Base-by-base conservation (phyloP, 1,140 invertebrate genomes). In the Nymphalis io region DNA sequence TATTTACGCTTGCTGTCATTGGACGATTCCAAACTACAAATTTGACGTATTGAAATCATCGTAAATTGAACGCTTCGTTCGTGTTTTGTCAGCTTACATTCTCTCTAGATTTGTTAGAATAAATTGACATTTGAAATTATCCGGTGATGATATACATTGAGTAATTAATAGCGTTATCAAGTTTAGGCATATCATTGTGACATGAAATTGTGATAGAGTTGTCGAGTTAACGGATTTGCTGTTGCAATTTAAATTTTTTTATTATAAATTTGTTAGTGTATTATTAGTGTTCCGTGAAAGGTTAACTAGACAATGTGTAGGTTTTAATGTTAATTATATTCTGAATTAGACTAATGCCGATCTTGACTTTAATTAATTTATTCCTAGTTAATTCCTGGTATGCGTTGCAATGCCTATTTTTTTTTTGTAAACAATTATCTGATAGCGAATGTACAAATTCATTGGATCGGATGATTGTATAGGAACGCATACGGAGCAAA, bases 231-330 rank as follows among this genome's bases (percentile, higher is more conserved):
- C 1, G 27, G 38, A 12, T 42, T 63, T 63, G 61, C 44, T 64
- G 61, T 59, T 70, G 62, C 57, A 40, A 67, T 48, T 44, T 71
- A 40, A 27, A 59, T 74, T 74, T 20, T 60, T 58, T 73, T 69
- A 66, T 57, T 53, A 51, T 62, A 46, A 61, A 38, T 57, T 15
- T 73, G 23, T 63, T 68, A 61, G 42, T 33, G 20, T 51, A 67
- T 67, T 68, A 44, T 72, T 74, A 67, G 38, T 67, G 20, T 46
- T 20, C 44, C 57, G 51, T 55, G 18, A 57, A 63, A 66, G 20
- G 59, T 74, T 67, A 67, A 67, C 46, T 68, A 68, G 46, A 53
- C 42, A 40, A 33, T 55, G 62, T 64, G 62, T 55, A 64, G 62
- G 27, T 48, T 64, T 40, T 55, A 55, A 55, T 55, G 23, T 55